A percentile compares a stretch with the other conserved stretches of the same genome.
These are phyloP conservation scores for Apotomis capreana DNA, from an alignment of 2,888 invertebrate species.

Conservation along the genomic window DNA sequence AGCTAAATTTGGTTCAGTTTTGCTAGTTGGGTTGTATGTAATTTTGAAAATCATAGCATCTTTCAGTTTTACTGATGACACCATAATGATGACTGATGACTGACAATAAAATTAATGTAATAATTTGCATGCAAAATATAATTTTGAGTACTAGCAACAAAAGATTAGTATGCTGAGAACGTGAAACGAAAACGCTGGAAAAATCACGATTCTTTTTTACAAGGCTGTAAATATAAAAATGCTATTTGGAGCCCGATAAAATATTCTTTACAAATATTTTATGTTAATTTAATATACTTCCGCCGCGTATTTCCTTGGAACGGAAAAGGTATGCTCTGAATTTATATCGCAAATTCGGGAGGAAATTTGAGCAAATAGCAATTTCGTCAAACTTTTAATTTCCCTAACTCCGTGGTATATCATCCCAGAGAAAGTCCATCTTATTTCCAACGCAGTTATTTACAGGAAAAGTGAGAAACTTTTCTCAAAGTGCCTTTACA, in stretches of 20 bases:
- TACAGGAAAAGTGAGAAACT: neutral
- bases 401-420: constrained; percentile 18
- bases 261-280: neutral
- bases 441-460: constrained; percentile 17
- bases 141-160: no score
- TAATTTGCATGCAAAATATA: no score
- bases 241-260: constrained; percentile 11
- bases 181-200: no score
- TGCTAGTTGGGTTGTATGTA: no score
- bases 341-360: constrained; percentile 14
- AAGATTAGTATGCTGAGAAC: no score
- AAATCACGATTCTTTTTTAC: no score
- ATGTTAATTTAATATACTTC: constrained; percentile 6
- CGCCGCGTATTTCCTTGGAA: neutral
- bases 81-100: no score
- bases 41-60: no score
- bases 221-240: constrained; percentile 7
- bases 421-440: neutral
- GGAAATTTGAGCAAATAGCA: constrained; percentile 26
- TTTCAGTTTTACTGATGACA: no score
- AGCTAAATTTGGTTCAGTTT: no score
- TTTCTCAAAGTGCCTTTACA: neutral
- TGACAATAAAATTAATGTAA: no score
- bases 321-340: constrained; percentile 13
- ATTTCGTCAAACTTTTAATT: constrained; percentile 31